These are phyloP conservation scores for Melanerpes formicivorus DNA, from an alignment of 2,113 vertebrate species.

Conservation along the genomic window DNA sequence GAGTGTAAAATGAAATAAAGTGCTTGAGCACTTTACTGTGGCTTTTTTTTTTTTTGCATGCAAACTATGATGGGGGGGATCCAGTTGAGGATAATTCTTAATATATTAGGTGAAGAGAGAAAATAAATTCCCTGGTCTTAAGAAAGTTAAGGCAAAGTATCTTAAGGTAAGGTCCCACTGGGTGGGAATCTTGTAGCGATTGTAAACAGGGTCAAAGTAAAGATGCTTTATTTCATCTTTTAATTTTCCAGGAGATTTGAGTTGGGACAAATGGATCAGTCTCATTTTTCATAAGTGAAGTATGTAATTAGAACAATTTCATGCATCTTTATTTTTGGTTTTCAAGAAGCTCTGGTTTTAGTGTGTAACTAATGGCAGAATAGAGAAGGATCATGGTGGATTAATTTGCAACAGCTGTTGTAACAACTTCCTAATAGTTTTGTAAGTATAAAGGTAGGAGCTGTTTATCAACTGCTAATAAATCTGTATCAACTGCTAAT, in stretches of 20 bases:
- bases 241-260: slow-evolving; percentile 19
- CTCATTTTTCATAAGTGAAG: slow-evolving; percentile 17
- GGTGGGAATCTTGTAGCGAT: neutral
- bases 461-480: slow-evolving; percentile 50
- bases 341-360: slow-evolving; percentile 49
- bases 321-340: slow-evolving; percentile 46
- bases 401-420: slow-evolving; percentile 64
- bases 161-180: neutral
- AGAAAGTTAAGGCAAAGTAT: neutral
- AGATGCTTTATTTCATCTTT: neutral
- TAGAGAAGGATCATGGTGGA: slow-evolving; percentile 45
- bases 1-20: neutral
- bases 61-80: neutral
- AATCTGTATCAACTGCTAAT: neutral
- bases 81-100: neutral
- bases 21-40: neutral
- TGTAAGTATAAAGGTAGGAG: slow-evolving; percentile 43
- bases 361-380: slow-evolving; percentile 43
- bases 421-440: slow-evolving; percentile 54
- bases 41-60: neutral
- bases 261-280: neutral
- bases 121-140: neutral
- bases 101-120: neutral
- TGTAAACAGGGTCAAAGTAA: neutral
- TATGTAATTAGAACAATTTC: slow-evolving; percentile 52